Conservation (phyloP, 2,797 vertebrate species). For the Sebastes alutus region DNA sequence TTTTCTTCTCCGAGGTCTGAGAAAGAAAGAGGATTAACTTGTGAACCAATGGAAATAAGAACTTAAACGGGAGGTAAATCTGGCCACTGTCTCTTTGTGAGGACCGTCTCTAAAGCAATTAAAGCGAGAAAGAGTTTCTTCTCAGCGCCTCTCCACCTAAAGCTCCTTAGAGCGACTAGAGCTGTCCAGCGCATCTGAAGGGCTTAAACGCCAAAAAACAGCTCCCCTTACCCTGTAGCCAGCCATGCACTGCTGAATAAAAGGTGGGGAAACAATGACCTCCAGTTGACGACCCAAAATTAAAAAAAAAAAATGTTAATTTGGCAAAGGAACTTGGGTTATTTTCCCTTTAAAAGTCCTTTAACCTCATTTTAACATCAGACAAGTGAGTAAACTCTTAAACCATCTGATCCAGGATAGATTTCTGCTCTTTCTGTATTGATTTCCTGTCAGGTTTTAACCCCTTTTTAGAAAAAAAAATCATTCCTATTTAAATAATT, state of each 20-base stretch:
- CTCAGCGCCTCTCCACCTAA: conserved; percentile 91
- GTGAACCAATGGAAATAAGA: conserved; percentile 98
- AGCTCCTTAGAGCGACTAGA: conserved; percentile 90
- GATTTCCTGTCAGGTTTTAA: not conserved
- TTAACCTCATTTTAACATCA: not conserved
- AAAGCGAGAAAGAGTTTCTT: conserved; percentile 96
- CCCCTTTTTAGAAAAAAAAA: not conserved
- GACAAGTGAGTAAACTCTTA: not conserved
- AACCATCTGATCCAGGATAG: not conserved
- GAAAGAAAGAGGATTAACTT: conserved; percentile 97
- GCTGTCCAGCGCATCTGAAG: conserved; percentile 90
- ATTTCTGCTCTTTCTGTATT: not conserved
- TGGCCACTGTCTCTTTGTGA: conserved; percentile 94
- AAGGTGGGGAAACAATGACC: conserved; percentile 62
- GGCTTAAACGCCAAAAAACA: conserved; percentile 84
- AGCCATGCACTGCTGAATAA: conserved; percentile 37
- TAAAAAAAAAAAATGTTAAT: not conserved
- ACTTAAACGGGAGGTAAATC: conserved; percentile 97
- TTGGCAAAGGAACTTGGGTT: not conserved
- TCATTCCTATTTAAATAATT: not conserved
- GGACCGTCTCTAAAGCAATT: conserved; percentile 97
- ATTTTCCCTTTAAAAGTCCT: not conserved
- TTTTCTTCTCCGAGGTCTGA: conserved; percentile 82
- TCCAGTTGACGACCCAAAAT: not conserved
- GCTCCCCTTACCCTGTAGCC: conserved; percentile 75